Percentiles rank a stretch among this genome's conserved stretches.
Evolutionary conservation across 2,888 invertebrate species (phyloP).

Genomic region (Neuroscelio doddi): DNA sequence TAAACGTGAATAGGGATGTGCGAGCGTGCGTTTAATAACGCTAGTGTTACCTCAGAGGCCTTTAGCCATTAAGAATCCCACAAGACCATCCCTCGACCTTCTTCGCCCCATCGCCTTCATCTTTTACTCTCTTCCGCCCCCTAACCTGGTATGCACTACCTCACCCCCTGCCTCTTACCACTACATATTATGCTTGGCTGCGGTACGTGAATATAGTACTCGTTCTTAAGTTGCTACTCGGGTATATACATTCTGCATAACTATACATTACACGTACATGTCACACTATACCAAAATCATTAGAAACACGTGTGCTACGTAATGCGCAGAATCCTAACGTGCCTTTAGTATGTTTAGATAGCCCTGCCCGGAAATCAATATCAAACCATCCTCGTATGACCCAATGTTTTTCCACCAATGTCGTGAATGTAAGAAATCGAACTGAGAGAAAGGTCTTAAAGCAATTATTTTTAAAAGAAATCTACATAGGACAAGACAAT

Average conservation of each 20-base stretch:
- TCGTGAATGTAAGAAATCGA: background rate
- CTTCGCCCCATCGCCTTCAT: slow-evolving; percentile 29
- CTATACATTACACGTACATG: slow-evolving; percentile 56
- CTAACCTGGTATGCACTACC: slow-evolving; percentile 20
- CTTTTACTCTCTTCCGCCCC: slow-evolving; percentile 33
- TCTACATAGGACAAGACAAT: no score
- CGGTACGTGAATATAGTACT: slow-evolving; percentile 58
- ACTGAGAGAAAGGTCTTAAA: no score
- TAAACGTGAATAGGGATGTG: slow-evolving; percentile 33
- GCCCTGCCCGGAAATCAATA: slow-evolving; percentile 68
- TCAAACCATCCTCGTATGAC: slow-evolving; percentile 57
- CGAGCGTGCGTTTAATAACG: slow-evolving; percentile 65
- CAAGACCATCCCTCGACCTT: slow-evolving; percentile 60
- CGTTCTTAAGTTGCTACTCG: slow-evolving; percentile 45
- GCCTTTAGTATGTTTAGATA: slow-evolving; percentile 66
- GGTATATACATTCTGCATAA: slow-evolving; percentile 53
- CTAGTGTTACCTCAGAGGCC: slow-evolving; percentile 63
- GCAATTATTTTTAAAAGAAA: no score
- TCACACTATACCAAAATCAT: slow-evolving; percentile 68
- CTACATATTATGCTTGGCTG: slow-evolving; percentile 58
- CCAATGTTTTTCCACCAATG: slow-evolving; percentile 3
- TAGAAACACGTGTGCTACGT: slow-evolving; percentile 66
- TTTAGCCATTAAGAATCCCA: slow-evolving; percentile 69
- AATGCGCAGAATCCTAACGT: slow-evolving; percentile 68
- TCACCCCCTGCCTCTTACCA: slow-evolving; percentile 44